Evolutionary conservation across 2,888 invertebrate genomes (phyloP).

Genomic region (Aricia artaxerxes): DNA sequence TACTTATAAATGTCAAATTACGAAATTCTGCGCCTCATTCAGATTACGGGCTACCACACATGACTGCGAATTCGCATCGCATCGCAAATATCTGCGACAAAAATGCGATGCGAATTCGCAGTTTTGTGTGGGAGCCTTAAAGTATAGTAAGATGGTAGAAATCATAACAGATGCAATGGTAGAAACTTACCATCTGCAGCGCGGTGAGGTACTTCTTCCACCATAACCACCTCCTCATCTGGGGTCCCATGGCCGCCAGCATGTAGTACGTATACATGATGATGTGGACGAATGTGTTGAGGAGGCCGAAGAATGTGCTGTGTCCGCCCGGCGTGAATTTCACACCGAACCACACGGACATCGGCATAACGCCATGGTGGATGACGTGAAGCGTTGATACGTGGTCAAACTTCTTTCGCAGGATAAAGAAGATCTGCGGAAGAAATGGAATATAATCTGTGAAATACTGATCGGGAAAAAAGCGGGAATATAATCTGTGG

Average conservation of each 20-base stretch:
- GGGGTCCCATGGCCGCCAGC: constrained; percentile 93
- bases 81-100: too few species aligned
- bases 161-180: neutral
- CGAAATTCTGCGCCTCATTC: too few species aligned
- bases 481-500: too few species aligned
- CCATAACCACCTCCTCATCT: constrained; percentile 92
- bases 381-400: constrained; percentile 96
- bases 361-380: constrained; percentile 98
- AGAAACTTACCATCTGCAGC: constrained; percentile 88
- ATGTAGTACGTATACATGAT: constrained; percentile 97
- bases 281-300: constrained; percentile 98
- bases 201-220: constrained; percentile 97
- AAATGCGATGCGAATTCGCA: too few species aligned
- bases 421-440: constrained; percentile 92
- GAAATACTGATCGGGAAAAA: neutral
- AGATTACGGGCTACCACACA: too few species aligned
- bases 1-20: too few species aligned
- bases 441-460: neutral
- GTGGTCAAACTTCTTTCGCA: constrained; percentile 96
- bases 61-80: too few species aligned
- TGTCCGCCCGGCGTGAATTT: constrained; percentile 98
- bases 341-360: constrained; percentile 98
- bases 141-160: too few species aligned
- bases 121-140: too few species aligned
- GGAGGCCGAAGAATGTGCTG: constrained; percentile 96